Conservation (phyloP, 2,113 vertebrate species). For the Nansenia antarctica region DNA sequence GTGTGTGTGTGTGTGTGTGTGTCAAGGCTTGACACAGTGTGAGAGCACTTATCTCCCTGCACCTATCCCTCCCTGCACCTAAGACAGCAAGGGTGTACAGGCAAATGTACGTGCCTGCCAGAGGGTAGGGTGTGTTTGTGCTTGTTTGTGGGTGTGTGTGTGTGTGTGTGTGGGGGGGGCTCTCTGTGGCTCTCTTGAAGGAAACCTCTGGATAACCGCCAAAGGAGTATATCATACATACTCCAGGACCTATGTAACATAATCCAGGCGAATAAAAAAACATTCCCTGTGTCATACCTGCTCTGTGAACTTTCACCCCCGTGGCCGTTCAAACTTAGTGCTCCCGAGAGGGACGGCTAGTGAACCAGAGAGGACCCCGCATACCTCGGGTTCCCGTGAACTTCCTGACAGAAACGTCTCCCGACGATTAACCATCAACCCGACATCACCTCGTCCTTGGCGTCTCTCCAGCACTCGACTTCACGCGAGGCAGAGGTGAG, state of each 20-base stretch:
- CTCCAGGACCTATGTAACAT: background rate
- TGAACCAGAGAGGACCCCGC: background rate
- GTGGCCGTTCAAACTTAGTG: too few species aligned
- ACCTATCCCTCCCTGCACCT: background rate
- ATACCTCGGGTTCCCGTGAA: background rate
- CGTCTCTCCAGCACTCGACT: background rate
- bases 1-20: background rate
- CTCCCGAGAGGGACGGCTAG: too few species aligned
- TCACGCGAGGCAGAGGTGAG: background rate
- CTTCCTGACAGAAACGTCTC: background rate
- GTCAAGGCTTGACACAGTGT: background rate
- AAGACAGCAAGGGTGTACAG: background rate
- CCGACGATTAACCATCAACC: background rate
- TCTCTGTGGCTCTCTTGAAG: background rate
- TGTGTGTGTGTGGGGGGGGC: background rate
- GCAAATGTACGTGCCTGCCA: background rate
- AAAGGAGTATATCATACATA: background rate
- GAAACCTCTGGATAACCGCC: background rate
- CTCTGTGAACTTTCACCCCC: background rate
- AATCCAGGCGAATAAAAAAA: background rate
- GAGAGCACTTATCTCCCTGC: background rate
- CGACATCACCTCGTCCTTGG: background rate
- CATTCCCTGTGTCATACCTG: slow-evolving; percentile 1
- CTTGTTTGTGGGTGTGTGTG: background rate
- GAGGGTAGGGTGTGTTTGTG: background rate